phyloP scores from a whole-genome alignment of 2,888 invertebrate genomes.

The Lasioglossum oenotherae region DNA sequence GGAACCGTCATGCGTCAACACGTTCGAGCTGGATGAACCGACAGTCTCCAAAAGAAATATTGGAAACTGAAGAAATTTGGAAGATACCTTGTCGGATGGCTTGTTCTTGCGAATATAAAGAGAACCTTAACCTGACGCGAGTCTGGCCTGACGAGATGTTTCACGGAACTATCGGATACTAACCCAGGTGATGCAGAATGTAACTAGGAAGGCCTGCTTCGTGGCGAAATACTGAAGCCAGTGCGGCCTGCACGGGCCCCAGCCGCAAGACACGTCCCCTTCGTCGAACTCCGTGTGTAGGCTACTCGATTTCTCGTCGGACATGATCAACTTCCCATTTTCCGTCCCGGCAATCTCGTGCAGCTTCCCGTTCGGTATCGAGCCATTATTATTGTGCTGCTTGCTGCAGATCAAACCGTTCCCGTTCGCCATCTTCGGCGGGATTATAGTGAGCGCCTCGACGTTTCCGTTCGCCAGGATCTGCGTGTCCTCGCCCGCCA shows the following conservation, averaged over 20 bases:
- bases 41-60: too few relatives aligned
- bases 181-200: constrained; percentile 95
- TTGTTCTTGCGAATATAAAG: too few relatives aligned
- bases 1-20: too few relatives aligned
- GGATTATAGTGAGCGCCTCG: constrained; percentile 80
- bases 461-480: constrained; percentile 78
- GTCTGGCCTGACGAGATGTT: too few relatives aligned
- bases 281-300: constrained; percentile 82
- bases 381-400: constrained; percentile 79
- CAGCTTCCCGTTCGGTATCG: constrained; percentile 78
- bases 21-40: too few relatives aligned
- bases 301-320: constrained; percentile 77
- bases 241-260: constrained; percentile 91
- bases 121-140: too few relatives aligned
- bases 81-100: too few relatives aligned
- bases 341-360: constrained; percentile 76
- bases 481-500: constrained; percentile 81
- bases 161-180: constrained; percentile 35
- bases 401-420: constrained; percentile 78
- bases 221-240: constrained; percentile 93
- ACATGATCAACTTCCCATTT: constrained; percentile 77
- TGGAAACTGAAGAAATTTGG: too few relatives aligned
- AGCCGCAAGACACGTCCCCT: constrained; percentile 89
- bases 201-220: constrained; percentile 94
- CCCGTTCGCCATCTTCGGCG: constrained; percentile 78